A percentile compares a stretch with the other conserved stretches of the same genome.
These are phyloP conservation scores for Parnassius mnemosyne DNA, from an alignment of 2,888 invertebrate genomes.

Conservation along the genomic window DNA sequence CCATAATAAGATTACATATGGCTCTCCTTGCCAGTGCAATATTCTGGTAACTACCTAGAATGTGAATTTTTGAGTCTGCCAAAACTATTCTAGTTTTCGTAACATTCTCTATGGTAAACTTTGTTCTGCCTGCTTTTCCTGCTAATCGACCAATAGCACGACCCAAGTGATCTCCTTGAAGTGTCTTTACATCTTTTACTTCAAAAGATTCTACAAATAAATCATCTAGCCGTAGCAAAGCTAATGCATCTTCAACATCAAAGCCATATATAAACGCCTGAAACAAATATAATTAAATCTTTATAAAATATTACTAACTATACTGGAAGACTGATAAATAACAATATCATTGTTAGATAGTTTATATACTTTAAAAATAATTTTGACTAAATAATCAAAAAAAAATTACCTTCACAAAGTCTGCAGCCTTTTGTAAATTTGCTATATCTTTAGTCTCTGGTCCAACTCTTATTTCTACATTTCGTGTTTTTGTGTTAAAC, in stretches of 20 bases:
- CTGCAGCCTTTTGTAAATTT: conserved; percentile 97
- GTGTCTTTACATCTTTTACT: conserved; percentile 96
- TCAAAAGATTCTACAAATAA: conserved; percentile 98
- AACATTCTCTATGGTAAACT: conserved; percentile 99
- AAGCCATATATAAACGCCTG: conserved; percentile 96
- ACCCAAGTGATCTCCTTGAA: conserved; percentile 97
- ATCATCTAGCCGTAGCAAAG: conserved; percentile 96
- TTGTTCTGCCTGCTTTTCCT: conserved; percentile 98
- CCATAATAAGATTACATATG: conserved; percentile 97
- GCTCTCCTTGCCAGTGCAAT: conserved; percentile 96
- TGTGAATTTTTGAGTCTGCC: conserved; percentile 97
- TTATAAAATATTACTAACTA: too few species aligned
- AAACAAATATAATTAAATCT: conserved; percentile 29
- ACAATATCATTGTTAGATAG: too few species aligned
- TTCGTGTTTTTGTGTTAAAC: conserved; percentile 94
- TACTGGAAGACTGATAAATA: too few species aligned
- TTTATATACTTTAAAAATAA: background rate
- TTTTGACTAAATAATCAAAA: background rate
- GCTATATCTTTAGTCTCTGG: conserved; percentile 91
- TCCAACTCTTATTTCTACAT: conserved; percentile 91
- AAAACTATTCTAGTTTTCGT: conserved; percentile 98
- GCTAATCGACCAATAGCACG: conserved; percentile 98
- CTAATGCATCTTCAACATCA: conserved; percentile 97
- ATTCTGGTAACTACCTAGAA: conserved; percentile 98
- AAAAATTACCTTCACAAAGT: conserved; percentile 90